Percentiles rank a stretch among this genome's conserved stretches.
Evolutionary conservation across 1,140 invertebrate genomes (phyloP).

Genomic region (Drosophila parabipectinata): DNA sequence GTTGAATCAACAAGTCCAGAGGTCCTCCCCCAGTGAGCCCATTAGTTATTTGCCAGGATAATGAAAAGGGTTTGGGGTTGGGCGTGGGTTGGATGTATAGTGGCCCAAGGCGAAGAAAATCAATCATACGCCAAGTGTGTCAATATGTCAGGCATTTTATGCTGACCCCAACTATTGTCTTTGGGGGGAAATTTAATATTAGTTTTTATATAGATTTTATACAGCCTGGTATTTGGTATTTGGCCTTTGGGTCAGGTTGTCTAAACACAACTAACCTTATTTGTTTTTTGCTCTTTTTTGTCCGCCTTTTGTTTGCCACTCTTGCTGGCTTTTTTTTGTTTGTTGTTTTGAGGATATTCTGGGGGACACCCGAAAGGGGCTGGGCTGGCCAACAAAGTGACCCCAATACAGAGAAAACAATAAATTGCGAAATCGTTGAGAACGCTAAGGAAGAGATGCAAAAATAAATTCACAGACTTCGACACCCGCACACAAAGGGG

Average conservation of each 20-base stretch:
- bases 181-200: constrained; percentile 39
- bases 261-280: constrained; percentile 78
- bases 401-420: constrained; percentile 76
- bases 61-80: neutral
- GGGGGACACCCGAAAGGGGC: neutral
- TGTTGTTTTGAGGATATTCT: neutral
- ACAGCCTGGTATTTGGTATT: constrained; percentile 34
- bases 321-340: constrained; percentile 24
- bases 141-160: constrained; percentile 72
- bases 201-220: constrained; percentile 33
- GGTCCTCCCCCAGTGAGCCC: constrained; percentile 2
- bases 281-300: constrained; percentile 33
- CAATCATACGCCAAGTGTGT: constrained; percentile 75
- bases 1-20: constrained; percentile 66
- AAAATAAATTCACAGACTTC: constrained; percentile 74
- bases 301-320: constrained; percentile 24
- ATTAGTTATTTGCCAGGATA: constrained; percentile 38
- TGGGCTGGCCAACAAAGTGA: constrained; percentile 54
- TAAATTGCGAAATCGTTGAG: constrained; percentile 72
- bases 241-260: constrained; percentile 57
- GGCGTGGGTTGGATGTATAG: neutral
- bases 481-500: constrained; percentile 58
- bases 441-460: constrained; percentile 69
- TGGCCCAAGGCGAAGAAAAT: constrained; percentile 38
- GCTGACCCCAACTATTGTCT: constrained; percentile 56